phyloP scores from a whole-genome alignment of 1,140 invertebrate genomes.

The Gerris buenoi region DNA sequence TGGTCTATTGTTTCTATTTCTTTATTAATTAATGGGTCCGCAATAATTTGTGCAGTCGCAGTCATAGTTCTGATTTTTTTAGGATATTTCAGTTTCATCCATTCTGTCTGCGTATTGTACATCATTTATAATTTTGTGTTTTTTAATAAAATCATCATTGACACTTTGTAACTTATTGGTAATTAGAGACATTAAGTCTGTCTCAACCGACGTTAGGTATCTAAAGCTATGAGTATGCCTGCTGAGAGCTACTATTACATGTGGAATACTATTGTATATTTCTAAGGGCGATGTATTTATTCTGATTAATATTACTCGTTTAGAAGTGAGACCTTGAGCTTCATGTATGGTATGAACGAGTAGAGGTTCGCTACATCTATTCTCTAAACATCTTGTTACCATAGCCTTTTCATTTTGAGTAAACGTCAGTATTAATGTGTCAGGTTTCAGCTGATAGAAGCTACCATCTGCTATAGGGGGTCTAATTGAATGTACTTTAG shows the following conservation, averaged over 20 bases:
- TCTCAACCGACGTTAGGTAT: background rate
- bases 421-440: background rate
- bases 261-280: background rate
- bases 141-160: background rate
- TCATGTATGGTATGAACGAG: background rate
- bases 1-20: background rate
- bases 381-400: background rate
- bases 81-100: background rate
- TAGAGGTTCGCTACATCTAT: background rate
- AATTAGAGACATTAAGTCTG: background rate
- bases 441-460: background rate
- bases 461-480: background rate
- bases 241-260: background rate
- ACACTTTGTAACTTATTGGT: background rate
- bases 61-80: background rate
- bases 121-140: background rate
- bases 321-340: background rate
- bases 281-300: background rate
- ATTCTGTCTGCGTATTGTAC: background rate
- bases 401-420: background rate
- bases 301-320: background rate
- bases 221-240: background rate
- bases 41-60: background rate
- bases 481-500: background rate
- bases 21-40: background rate